A percentile compares a stretch with the other conserved stretches of the same genome.
phyloP scores from a whole-genome alignment of 2,888 invertebrate species.

The Rhingia rostrata region DNA sequence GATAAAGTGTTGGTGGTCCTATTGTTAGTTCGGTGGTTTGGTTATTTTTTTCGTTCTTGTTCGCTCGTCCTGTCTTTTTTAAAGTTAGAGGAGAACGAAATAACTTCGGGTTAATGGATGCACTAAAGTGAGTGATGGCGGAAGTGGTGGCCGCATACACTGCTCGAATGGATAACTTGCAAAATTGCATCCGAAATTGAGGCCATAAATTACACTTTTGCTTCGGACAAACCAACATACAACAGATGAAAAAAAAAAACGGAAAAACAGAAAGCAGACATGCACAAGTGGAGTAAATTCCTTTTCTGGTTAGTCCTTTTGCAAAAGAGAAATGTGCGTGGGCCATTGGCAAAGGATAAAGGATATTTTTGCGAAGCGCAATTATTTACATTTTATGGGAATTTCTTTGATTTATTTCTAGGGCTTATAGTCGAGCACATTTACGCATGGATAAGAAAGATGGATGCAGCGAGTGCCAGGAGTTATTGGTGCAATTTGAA shows the following conservation, averaged over 20 bases:
- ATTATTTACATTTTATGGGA: slow-evolving; percentile 69
- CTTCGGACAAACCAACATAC: background rate
- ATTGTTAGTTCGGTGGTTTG: slow-evolving; percentile 13
- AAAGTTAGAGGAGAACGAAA: slow-evolving; percentile 63
- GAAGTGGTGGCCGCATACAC: slow-evolving; percentile 56
- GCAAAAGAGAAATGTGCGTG: slow-evolving; percentile 36
- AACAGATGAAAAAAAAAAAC: slow-evolving; percentile 8
- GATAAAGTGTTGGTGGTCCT: slow-evolving; percentile 30
- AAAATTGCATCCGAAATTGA: slow-evolving; percentile 72
- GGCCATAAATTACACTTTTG: slow-evolving; percentile 59
- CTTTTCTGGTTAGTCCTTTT: slow-evolving; percentile 35
- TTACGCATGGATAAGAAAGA: slow-evolving; percentile 55
- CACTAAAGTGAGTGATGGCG: slow-evolving; percentile 73
- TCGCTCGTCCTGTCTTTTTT: slow-evolving; percentile 12
- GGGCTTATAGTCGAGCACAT: slow-evolving; percentile 27
- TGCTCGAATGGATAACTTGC: slow-evolving; percentile 64
- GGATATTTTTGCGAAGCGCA: slow-evolving; percentile 49
- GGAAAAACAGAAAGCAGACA: slow-evolving; percentile 22
- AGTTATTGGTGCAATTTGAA: slow-evolving; percentile 24
- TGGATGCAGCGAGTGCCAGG: slow-evolving; percentile 16
- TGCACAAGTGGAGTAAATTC: slow-evolving; percentile 53
- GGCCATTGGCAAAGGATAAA: slow-evolving; percentile 51
- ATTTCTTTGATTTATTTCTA: slow-evolving; percentile 54
- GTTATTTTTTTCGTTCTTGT: slow-evolving; percentile 7
- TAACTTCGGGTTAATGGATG: slow-evolving; percentile 68